These are phyloP conservation scores for Metellina segmentata DNA, from an alignment of 2,888 invertebrate genomes.

Conservation along the genomic window DNA sequence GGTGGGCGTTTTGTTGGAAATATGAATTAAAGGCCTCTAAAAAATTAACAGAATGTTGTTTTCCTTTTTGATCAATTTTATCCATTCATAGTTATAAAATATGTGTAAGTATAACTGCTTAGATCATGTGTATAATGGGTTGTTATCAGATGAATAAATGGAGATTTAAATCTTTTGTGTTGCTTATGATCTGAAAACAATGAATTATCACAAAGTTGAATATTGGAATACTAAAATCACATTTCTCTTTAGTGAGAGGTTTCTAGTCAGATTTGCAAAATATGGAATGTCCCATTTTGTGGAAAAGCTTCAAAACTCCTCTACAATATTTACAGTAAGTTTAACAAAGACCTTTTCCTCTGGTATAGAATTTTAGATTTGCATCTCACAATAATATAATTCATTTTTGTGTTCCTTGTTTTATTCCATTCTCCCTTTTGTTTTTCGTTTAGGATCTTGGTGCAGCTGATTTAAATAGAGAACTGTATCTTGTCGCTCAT, in stretches of 20 bases:
- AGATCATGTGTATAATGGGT: no score
- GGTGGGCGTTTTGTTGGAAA: no score
- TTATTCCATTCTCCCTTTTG: not conserved
- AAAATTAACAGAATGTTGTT: no score
- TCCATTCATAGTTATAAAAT: no score
- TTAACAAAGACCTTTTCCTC: not conserved
- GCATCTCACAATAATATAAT: not conserved
- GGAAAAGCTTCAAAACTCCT: slow-evolving; percentile 92
- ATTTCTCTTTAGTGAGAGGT: slow-evolving; percentile 86
- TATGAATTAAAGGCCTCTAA: no score
- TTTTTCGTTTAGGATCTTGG: slow-evolving; percentile 87
- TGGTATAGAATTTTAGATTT: not conserved
- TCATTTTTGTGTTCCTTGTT: not conserved
- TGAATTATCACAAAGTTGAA: no score
- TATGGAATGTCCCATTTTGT: slow-evolving; percentile 94
- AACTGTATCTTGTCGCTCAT: slow-evolving; percentile 93
- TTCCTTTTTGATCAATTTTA: no score
- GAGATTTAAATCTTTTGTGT: no score
- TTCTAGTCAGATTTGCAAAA: slow-evolving; percentile 92
- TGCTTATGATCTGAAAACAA: no score
- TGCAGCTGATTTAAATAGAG: slow-evolving; percentile 90
- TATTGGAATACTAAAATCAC: no score
- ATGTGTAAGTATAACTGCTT: no score
- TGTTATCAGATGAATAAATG: no score
- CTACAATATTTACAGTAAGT: slow-evolving; percentile 92